Percentiles rank a stretch among this genome's conserved stretches.
These are phyloP conservation scores for Noturus placidus DNA, from an alignment of 2,113 vertebrate genomes.

Conservation along the genomic window DNA sequence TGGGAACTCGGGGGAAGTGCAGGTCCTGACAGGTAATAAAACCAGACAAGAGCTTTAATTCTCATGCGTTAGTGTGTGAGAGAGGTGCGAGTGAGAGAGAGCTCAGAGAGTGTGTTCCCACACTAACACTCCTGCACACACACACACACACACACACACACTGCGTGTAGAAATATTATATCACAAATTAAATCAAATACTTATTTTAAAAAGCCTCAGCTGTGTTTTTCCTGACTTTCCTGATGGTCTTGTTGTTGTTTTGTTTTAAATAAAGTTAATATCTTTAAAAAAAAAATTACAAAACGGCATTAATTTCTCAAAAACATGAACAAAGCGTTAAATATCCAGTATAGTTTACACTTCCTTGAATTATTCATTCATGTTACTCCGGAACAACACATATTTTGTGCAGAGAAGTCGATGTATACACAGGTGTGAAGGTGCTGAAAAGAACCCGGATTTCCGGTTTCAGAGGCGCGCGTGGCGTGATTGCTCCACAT, in stretches of 20 bases:
- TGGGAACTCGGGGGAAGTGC: neutral
- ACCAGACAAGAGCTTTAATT: neutral
- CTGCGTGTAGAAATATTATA: no score
- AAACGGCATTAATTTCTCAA: no score
- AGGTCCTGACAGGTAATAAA: neutral
- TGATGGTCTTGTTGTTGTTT: no score
- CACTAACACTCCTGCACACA: neutral
- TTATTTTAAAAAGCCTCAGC: no score
- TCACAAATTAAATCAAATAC: no score
- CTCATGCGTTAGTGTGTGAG: neutral
- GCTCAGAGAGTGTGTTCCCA: conserved; percentile 8
- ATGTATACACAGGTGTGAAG: neutral
- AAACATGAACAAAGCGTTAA: no score
- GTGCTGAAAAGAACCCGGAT: neutral
- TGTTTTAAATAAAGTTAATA: no score
- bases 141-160: neutral
- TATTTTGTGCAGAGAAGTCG: no score
- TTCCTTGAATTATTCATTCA: no score
- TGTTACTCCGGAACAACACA: no score
- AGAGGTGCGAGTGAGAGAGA: conserved; percentile 1
- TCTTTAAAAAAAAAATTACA: no score
- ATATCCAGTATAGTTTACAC: neutral
- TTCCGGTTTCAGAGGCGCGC: neutral
- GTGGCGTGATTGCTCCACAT: neutral
- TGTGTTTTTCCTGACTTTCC: no score